Conservation (phyloP, 2,113 vertebrate species). For the Nettapus auritus region DNA sequence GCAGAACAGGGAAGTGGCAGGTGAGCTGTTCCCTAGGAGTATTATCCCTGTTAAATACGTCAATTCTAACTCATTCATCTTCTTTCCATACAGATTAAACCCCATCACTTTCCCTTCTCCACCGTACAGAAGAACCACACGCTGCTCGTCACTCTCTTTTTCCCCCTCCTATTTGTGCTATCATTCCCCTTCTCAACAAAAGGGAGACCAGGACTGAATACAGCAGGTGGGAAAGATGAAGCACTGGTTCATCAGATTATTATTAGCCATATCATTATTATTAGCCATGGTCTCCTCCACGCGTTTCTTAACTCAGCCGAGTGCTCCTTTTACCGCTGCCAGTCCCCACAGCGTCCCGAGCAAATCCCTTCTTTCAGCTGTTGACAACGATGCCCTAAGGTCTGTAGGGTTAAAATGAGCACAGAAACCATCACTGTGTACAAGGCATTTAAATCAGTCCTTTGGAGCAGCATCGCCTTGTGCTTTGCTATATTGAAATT, state of each 20-base stretch:
- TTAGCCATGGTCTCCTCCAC: not conserved
- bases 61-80: not conserved
- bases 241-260: not conserved
- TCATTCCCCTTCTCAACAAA: not conserved
- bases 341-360: not conserved
- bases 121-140: not conserved
- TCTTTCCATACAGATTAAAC: not conserved
- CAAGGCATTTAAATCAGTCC: not conserved
- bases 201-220: not conserved
- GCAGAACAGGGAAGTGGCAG: not conserved
- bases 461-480: not conserved
- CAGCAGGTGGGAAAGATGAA: not conserved
- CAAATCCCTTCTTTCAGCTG: not conserved
- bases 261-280: constrained; percentile 34
- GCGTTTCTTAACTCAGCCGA: not conserved
- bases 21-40: not conserved
- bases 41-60: not conserved
- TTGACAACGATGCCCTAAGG: not conserved
- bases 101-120: not conserved
- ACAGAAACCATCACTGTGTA: not conserved
- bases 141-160: not conserved
- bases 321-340: not conserved
- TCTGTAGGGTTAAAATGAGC: not conserved
- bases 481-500: not conserved
- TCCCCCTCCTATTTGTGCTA: not conserved